phyloP scores from a whole-genome alignment of 2,113 vertebrate genomes.

The Telmatochromis sp. region DNA sequence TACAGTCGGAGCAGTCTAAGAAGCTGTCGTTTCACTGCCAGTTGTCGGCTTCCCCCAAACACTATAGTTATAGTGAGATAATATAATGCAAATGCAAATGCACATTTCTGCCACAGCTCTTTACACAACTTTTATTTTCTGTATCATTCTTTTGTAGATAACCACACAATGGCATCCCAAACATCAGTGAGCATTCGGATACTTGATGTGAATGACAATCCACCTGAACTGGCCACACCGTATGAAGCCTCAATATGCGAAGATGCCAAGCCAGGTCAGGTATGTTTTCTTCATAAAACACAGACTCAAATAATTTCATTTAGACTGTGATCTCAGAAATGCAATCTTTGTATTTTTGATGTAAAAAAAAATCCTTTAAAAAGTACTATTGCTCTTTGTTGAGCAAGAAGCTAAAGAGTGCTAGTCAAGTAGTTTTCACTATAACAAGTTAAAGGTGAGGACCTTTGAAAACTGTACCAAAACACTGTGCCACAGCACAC shows the following conservation, averaged over 20 bases:
- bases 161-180: conserved; percentile 82
- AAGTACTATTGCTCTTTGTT: background rate
- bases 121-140: background rate
- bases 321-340: background rate
- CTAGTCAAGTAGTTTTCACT: background rate
- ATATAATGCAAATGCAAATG: background rate
- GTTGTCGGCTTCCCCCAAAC: background rate
- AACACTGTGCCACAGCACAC: background rate
- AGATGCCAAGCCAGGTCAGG: conserved; percentile 92
- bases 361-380: background rate
- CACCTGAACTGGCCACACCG: conserved; percentile 88
- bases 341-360: background rate
- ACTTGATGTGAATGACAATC: conserved; percentile 96
- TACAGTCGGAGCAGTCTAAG: background rate
- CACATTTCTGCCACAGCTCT: background rate
- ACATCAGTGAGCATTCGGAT: conserved; percentile 86
- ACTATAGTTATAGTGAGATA: background rate
- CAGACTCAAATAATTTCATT: background rate
- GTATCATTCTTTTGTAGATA: conserved; percentile 71
- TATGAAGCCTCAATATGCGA: conserved; percentile 91
- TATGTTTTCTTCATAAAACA: conserved; percentile 37
- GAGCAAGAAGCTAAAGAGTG: background rate
- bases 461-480: background rate
- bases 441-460: background rate
- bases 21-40: background rate